These are phyloP conservation scores for Junco hyemalis DNA, from an alignment of 2,113 vertebrate genomes.

Conservation along the genomic window DNA sequence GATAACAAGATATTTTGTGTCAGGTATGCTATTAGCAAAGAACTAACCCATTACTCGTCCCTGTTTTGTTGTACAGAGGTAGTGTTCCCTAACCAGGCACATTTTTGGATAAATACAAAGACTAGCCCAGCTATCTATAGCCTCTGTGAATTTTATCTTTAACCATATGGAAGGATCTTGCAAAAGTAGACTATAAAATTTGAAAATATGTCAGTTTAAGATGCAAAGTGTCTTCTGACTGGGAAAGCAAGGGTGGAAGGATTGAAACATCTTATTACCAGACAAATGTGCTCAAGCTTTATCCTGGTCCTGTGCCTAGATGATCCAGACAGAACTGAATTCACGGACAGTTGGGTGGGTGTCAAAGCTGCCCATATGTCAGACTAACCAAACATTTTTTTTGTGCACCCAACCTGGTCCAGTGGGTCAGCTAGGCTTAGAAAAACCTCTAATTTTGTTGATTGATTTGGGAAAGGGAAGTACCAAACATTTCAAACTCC, in stretches of 20 bases:
- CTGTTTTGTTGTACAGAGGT: background rate
- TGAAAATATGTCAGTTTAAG: slow-evolving; percentile 35
- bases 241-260: slow-evolving; percentile 18
- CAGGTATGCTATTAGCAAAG: slow-evolving; percentile 26
- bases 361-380: slow-evolving; percentile 9
- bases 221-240: slow-evolving; percentile 17
- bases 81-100: background rate
- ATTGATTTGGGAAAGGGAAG: background rate
- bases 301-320: slow-evolving; percentile 24
- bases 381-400: background rate
- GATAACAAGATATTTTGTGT: slow-evolving; percentile 30
- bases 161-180: slow-evolving; percentile 48
- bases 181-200: slow-evolving; percentile 33
- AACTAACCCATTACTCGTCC: background rate
- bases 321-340: slow-evolving; percentile 27
- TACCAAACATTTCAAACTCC: background rate
- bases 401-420: background rate
- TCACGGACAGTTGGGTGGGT: background rate
- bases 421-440: background rate
- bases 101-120: slow-evolving; percentile 26
- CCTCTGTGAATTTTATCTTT: slow-evolving; percentile 35
- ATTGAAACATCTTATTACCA: slow-evolving; percentile 26
- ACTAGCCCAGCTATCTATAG: slow-evolving; percentile 30
- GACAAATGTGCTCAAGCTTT: slow-evolving; percentile 1
- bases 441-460: background rate